Evolutionary conservation across 2,113 vertebrate species (phyloP), one percentile per base, ranked within the genome.

Genomic region (Electrona antarctica): DNA sequence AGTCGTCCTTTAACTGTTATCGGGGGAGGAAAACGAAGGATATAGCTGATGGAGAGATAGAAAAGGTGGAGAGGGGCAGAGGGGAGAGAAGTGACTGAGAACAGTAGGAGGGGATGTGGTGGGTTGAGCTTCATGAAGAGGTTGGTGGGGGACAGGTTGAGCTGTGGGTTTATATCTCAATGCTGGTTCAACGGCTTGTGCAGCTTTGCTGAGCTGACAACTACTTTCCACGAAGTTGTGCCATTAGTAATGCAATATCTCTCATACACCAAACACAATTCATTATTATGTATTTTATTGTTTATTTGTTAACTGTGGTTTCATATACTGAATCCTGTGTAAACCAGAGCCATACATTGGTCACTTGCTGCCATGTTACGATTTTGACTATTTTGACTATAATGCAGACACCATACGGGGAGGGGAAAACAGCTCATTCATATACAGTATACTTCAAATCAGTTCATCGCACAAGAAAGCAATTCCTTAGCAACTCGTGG

Each of bases 141-240:
- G 33, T 41, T 1, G 3, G 33, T 41, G 33, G 3, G 33, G 33
- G 3, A 41, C 33, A 4, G 3, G 33, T 41, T 41, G 33, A 41
- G 5, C 1, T 41, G 33, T 41, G 33, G 33, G 0, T 3, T 41
- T 41, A 6, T 51, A 10, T 72, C 54, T 63, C 13, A 46, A 64
- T 67, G 70, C 33, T 69, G 74, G 8, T 9, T 65, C 64, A n/a
- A 49, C 51, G 58, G 8, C 69, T 55, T 65, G 13, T 56, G 52
- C 45, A 11, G 55, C 60, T 79, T 74, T 46, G 61, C 5, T 13
- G n/a, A 70, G 47, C 66, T 48, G 9, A 78, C 71, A 55, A 63
- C 67, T 78, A 28, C 59, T 12, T 70, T 60, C 51, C 64, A 63
- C 72, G 64, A 81, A 69, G 55, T 54, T 64, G 59, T 60, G 33